Evolutionary conservation across 2,797 vertebrate genomes (phyloP).

Genomic region (Brotula barbata): DNA sequence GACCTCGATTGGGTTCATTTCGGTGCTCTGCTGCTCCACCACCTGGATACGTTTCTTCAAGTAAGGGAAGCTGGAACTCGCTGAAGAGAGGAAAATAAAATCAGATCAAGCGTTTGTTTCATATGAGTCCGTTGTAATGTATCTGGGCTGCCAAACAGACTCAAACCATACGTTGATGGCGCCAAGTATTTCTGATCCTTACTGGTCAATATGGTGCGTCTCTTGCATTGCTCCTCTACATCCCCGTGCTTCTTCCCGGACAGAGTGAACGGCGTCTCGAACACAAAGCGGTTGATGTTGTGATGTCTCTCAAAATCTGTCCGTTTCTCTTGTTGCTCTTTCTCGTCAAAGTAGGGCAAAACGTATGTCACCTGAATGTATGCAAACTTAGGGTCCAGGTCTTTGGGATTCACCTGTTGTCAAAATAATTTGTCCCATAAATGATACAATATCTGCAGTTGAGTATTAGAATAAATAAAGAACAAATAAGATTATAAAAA

Average conservation of each 20-base stretch:
- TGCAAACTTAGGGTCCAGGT: conserved; percentile 92
- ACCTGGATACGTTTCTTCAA: conserved; percentile 98
- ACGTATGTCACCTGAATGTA: conserved; percentile 98
- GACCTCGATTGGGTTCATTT: conserved; percentile 97
- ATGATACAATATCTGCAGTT: too few relatives aligned
- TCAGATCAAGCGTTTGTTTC: neutral
- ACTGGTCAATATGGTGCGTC: conserved; percentile 94
- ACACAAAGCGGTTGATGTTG: conserved; percentile 95
- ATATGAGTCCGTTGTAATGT: neutral
- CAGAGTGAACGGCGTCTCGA: conserved; percentile 95
- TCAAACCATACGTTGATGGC: too few relatives aligned
- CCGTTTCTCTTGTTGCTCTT: conserved; percentile 90
- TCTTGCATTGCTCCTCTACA: conserved; percentile 97
- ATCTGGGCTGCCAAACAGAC: too few relatives aligned
- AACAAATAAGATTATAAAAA: too few relatives aligned
- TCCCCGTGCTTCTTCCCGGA: conserved; percentile 96
- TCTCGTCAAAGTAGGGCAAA: conserved; percentile 94
- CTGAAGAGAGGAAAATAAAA: conserved; percentile 64
- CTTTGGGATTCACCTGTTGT: conserved; percentile 93
- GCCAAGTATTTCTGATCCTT: conserved; percentile 20
- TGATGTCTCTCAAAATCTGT: conserved; percentile 97
- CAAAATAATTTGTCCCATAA: too few relatives aligned
- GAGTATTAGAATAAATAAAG: too few relatives aligned
- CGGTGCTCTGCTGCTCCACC: conserved; percentile 91
- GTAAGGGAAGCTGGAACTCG: conserved; percentile 93